A percentile compares a stretch with the other conserved stretches of the same genome.
phyloP scores from a whole-genome alignment of 2,113 vertebrate species.

The Nematolebias whitei region DNA sequence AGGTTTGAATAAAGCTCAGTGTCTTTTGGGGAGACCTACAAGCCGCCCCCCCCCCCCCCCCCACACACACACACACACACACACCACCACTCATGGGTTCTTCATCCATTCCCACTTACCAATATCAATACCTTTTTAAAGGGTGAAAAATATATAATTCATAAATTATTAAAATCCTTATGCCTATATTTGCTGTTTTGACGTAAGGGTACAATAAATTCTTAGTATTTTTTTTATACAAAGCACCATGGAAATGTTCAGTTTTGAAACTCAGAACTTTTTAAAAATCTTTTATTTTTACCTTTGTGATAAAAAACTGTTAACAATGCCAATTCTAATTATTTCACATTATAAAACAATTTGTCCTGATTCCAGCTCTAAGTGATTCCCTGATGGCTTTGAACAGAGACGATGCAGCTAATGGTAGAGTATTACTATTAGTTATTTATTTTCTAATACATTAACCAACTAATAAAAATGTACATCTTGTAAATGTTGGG shows the following conservation, averaged over 20 bases:
- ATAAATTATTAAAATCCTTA: background rate
- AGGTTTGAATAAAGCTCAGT: no score
- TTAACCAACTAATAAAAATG: constrained; percentile 47
- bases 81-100: no score
- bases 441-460: constrained; percentile 50
- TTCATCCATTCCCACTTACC: no score
- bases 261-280: background rate
- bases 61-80: no score
- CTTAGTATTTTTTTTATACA: background rate
- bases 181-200: background rate
- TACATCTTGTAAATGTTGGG: constrained; percentile 55
- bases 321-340: constrained; percentile 26
- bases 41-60: no score
- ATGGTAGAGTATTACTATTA: constrained; percentile 81
- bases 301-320: constrained; percentile 2
- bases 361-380: constrained; percentile 81
- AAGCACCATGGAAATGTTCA: background rate
- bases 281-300: background rate
- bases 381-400: constrained; percentile 80
- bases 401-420: constrained; percentile 80
- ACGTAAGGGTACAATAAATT: background rate
- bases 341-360: constrained; percentile 68
- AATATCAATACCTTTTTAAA: no score
- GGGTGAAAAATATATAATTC: no score
- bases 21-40: no score